Evolutionary conservation across 2,888 invertebrate species (phyloP).

Genomic region (Coecobrya sp.): DNA sequence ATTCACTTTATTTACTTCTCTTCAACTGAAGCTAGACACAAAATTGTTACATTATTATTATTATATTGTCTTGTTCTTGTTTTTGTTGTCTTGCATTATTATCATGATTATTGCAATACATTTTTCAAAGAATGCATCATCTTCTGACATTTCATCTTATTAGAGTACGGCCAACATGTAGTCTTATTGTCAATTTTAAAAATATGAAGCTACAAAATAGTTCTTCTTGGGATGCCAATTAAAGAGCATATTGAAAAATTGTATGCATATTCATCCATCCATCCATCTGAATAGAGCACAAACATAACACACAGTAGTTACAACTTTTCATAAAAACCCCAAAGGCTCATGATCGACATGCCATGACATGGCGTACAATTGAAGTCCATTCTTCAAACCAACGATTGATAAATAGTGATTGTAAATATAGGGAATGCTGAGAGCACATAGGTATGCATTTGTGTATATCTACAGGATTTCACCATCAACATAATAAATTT

Average conservation of each 20-base stretch:
- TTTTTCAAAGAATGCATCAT: conserved; percentile 66
- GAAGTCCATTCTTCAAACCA: conserved; percentile 64
- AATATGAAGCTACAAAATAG: conserved; percentile 62
- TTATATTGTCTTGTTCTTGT: conserved; percentile 54
- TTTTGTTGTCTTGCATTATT: conserved; percentile 43
- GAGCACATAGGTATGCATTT: not conserved
- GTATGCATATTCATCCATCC: conserved; percentile 40
- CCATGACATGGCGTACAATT: conserved; percentile 55
- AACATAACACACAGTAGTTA: not conserved
- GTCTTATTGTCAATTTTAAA: conserved; percentile 67
- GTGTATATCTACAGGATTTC: not conserved
- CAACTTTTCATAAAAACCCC: conserved; percentile 41
- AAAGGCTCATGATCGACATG: conserved; percentile 73
- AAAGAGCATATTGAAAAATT: conserved; percentile 52
- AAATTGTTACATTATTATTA: conserved; percentile 50
- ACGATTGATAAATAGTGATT: conserved; percentile 66
- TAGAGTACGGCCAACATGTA: conserved; percentile 62
- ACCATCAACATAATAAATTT: conserved; percentile 46
- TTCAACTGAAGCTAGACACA: not conserved
- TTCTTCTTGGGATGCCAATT: conserved; percentile 79
- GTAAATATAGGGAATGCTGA: conserved; percentile 42
- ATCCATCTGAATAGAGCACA: conserved; percentile 32
- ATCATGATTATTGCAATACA: conserved; percentile 46
- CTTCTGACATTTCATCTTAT: conserved; percentile 76
- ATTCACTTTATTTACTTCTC: conserved; percentile 26